Evolutionary conservation across 2,797 vertebrate species (phyloP).

Genomic region (Kryptolebias ocellatus): DNA sequence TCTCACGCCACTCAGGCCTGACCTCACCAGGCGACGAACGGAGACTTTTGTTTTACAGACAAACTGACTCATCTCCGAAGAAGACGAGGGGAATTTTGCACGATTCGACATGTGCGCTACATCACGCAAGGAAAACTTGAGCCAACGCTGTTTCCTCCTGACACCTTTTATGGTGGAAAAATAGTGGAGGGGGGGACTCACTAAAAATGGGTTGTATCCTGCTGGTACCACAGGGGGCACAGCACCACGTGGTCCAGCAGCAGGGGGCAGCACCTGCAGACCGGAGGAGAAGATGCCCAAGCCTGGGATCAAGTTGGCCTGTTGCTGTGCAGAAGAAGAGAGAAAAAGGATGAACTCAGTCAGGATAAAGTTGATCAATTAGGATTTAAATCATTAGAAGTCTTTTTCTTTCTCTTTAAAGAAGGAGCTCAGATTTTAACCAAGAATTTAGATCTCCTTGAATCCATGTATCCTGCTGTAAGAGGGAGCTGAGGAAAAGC

Average conservation of each 20-base stretch:
- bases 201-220: conserved; percentile 90
- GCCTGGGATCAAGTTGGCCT: conserved; percentile 93
- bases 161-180: conserved; percentile 12
- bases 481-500: too few relatives aligned
- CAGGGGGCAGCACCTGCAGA: conserved; percentile 86
- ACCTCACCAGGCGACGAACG: conserved; percentile 47
- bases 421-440: background rate
- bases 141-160: conserved; percentile 26
- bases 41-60: conserved; percentile 68
- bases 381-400: background rate
- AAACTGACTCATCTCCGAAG: conserved; percentile 73
- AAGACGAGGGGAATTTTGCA: conserved; percentile 65
- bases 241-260: conserved; percentile 82
- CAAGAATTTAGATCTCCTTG: background rate
- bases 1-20: conserved; percentile 60
- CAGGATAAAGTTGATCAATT: background rate
- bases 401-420: background rate
- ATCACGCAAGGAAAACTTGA: conserved; percentile 49
- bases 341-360: background rate
- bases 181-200: conserved; percentile 73
- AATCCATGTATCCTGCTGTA: background rate
- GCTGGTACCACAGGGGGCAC: conserved; percentile 73
- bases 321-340: conserved; percentile 82
- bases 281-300: conserved; percentile 95
- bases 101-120: conserved; percentile 45